Evolutionary conservation across 2,113 vertebrate species (phyloP), one percentile per base, ranked within the genome.

Genomic region (Rhinogobius similis): DNA sequence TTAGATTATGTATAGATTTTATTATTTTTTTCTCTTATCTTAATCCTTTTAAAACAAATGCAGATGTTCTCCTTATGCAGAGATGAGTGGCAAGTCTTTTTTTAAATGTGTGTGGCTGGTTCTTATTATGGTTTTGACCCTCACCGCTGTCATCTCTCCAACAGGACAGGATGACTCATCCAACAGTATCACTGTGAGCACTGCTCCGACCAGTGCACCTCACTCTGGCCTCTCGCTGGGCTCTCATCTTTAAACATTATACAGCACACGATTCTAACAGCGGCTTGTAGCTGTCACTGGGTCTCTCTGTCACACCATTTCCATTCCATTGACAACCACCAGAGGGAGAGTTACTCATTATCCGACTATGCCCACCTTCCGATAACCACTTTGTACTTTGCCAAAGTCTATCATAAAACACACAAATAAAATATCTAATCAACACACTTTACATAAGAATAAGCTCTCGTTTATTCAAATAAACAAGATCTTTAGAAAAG

Each of bases 231-330:
- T 16, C 53, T 56, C 24, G 7, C 55, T 58, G 13, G 26, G 13
- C 55, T 29, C 26, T 58, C 24, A 27, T 58, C 55, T 58, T 58
- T 29, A 27, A 14, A 58, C 55, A 58, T 29, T 58, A 29, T 58
- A 27, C 55, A 58, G 55, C 55, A 50, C 20, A 21, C 26, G 5
- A 26, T 58, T 12, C 55, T 58, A 18, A 58, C 23, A 56, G 23
- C n/a, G 5, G 53, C 55, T 29, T 58, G 55, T 29, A 26, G 23
- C 55, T 58, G 55, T 58, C 55, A 58, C 55, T 29, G 55, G 24
- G 26, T 26, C 16, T 2, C 16, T 29, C 55, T 58, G 23, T 55
- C 26, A 29, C 55, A 20, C 53, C 24, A n/a, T 55, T 14, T 27
- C 13, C 53, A 56, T 56, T 5, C 14, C 53, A 52, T 21, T 58